Evolutionary conservation across 2,888 invertebrate genomes (phyloP).

Genomic region (Orthonevra nobilis): DNA sequence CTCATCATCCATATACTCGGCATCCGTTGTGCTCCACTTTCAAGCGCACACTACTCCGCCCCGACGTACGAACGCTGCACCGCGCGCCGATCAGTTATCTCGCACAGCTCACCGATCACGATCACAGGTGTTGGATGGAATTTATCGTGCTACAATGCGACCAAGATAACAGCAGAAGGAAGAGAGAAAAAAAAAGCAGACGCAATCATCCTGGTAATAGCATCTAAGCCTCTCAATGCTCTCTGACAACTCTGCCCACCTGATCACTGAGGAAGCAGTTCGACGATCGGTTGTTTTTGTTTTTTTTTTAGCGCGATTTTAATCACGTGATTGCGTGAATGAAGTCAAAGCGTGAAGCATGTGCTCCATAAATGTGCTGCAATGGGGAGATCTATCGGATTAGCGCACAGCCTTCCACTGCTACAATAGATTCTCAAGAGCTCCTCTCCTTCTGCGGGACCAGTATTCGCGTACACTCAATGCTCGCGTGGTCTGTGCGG

Average conservation of each 20-base stretch:
- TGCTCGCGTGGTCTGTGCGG: conserved; percentile 13
- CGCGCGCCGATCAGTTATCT: conserved; percentile 33
- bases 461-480: too few species aligned
- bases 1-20: conserved; percentile 36
- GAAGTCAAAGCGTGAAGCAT: conserved; percentile 67
- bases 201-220: conserved; percentile 61
- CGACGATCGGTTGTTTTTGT: not conserved
- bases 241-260: conserved; percentile 47
- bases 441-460: too few species aligned
- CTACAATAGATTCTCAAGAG: conserved; percentile 28
- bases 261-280: conserved; percentile 28
- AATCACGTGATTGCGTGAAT: conserved; percentile 69
- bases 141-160: conserved; percentile 55
- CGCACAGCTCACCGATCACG: conserved; percentile 21
- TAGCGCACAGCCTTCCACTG: too few species aligned
- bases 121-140: conserved; percentile 65
- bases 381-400: conserved; percentile 61
- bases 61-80: not conserved
- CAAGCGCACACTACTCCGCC: conserved; percentile 17
- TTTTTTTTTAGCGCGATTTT: conserved; percentile 54
- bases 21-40: conserved; percentile 66
- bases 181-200: conserved; percentile 4
- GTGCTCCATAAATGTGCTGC: conserved; percentile 60
- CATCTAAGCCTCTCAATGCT: conserved; percentile 37
- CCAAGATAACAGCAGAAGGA: conserved; percentile 27